Percentiles rank a stretch among this genome's conserved stretches.
Evolutionary conservation across 2,888 invertebrate genomes (phyloP).

Genomic region (Megastigmus dorsalis): DNA sequence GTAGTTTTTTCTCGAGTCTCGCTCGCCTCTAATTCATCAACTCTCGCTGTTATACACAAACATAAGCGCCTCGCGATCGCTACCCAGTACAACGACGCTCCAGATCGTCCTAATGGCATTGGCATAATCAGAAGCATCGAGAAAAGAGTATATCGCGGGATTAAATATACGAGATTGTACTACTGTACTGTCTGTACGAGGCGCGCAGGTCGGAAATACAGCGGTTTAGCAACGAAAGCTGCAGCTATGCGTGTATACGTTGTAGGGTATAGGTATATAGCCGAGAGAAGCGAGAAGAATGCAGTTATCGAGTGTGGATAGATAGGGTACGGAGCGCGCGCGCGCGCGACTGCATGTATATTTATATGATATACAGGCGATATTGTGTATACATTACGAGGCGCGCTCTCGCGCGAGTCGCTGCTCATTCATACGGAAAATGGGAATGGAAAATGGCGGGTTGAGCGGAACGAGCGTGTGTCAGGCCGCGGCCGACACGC

Average conservation of each 20-base stretch:
- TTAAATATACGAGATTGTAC: too few species aligned
- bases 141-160: neutral
- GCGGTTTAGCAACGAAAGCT: neutral
- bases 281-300: neutral
- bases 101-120: constrained; percentile 28
- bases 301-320: constrained; percentile 11
- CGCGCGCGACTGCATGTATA: neutral
- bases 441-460: constrained; percentile 26
- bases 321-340: neutral
- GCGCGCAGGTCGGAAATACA: neutral
- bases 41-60: neutral
- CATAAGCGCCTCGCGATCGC: neutral
- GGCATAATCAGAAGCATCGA: constrained; percentile 15
- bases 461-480: too few species aligned
- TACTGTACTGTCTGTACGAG: too few species aligned
- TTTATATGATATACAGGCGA: constrained; percentile 31
- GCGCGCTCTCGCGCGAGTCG: too few species aligned
- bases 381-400: constrained; percentile 25
- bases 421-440: constrained; percentile 38
- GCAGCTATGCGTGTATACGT: neutral
- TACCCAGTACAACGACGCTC: too few species aligned
- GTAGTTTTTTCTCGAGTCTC: neutral
- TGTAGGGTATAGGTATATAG: too few species aligned
- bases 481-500: neutral
- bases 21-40: constrained; percentile 29